A percentile compares a stretch with the other conserved stretches of the same genome.
phyloP scores from a whole-genome alignment of 2,797 vertebrate species.

The Artibeus lituratus region DNA sequence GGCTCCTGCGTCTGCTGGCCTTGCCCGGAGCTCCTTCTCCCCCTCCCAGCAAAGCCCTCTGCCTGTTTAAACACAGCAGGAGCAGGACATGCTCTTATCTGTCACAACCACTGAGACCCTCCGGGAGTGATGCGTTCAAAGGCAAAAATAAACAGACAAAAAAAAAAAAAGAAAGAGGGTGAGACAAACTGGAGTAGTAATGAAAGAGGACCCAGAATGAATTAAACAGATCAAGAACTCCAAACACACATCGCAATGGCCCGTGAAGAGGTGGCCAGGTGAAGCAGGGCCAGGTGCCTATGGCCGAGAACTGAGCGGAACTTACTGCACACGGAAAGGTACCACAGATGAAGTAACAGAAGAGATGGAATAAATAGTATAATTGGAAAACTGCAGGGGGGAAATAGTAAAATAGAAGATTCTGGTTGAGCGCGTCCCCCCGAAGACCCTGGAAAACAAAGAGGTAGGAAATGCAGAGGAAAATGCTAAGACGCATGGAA shows the following conservation, averaged over 20 bases:
- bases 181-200: background rate
- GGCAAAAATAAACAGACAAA: background rate
- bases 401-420: background rate
- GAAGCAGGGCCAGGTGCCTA: background rate
- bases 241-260: too few relatives aligned
- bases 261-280: too few relatives aligned
- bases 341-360: background rate
- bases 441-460: too few relatives aligned
- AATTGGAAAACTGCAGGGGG: background rate
- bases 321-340: background rate
- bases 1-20: background rate
- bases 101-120: background rate
- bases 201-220: background rate
- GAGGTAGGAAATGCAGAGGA: background rate
- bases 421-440: background rate
- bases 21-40: background rate
- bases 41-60: background rate
- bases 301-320: background rate
- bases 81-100: background rate
- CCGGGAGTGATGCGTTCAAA: background rate
- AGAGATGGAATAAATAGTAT: background rate
- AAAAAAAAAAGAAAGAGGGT: too few relatives aligned
- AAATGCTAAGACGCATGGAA: background rate
- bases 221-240: background rate
- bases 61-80: background rate